Evolutionary conservation across 1,140 invertebrate genomes (phyloP), one percentile per base, ranked within the genome.

Genomic region (Drosophila insularis): DNA sequence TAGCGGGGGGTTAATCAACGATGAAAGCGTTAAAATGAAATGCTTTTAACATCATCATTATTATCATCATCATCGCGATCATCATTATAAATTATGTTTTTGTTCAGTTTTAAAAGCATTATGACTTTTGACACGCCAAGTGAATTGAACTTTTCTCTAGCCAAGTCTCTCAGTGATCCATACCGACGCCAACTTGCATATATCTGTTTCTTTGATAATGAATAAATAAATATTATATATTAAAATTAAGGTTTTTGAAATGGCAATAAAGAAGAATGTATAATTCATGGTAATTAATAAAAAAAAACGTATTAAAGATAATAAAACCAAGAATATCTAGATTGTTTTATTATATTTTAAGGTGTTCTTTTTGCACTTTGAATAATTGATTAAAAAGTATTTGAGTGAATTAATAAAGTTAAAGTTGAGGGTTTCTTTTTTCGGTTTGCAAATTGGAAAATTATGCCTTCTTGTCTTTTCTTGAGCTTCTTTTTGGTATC

Each of bases 401-500:
- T 23, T 23, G 23, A 23, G 23, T 23, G n/a, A n/a, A n/a, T n/a
- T n/a, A n/a, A n/a, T n/a, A n/a, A n/a, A n/a, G 23, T 23, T 4
- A 4, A 4, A 23, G 23, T 23, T 27, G 1, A 27, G 27, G 1
- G 27, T 5, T 27, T 27, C 4, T 21, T 21, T 21, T 21, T 2
- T 1, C 21, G 1, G n/a, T 43, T 43, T 17, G 40, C 7, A 17
- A 17, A 43, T 46, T 17, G 43, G 7, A 19, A 46, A 46, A 46
- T 19, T 13, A 13, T 55, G 8, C 5, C 21, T 23, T 55, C 23
- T 31, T 13, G 10, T 3, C 0, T 19, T 35, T 21, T 14, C n/a
- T 14, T 59, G 1, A 14, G 31, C 14, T 67, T 74, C n/a, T 66
- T 56, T 37, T 68, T 56, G 37, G 14, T 68, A 58, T 74, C 68